Base-by-base conservation (phyloP, 2,113 vertebrate species). In the Lynx canadensis region DNA sequence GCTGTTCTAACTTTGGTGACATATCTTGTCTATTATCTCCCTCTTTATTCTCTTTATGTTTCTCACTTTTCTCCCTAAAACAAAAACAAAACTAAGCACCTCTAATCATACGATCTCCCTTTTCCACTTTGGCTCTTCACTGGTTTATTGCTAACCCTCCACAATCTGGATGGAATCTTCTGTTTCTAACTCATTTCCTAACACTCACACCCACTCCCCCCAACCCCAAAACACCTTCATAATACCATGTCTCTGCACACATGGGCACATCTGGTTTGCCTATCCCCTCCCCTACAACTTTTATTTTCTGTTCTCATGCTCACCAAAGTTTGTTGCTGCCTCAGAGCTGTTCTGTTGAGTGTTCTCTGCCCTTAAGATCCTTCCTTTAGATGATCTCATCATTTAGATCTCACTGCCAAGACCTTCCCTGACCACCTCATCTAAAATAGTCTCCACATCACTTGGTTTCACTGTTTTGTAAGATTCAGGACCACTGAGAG, bases 51-150 rank as follows among this genome's bases (percentile, higher is more conserved):
- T 84, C 36, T 73, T 48, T 27, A 50, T 48, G 33, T 33, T 50
- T 90, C 68, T n/a, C 2, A 23, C 87, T 93, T 79, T 82, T 71
- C 60, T 91, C 14, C 18, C n/a, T 76, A 90, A 93, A 95, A 45
- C 38, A 66, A 78, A 69, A 89, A 79, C 7, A 45, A 76, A 89
- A 74, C 33, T 4, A 57, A 25, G 31, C 45, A 66, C 31, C 31
- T 78, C 50, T 71, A 41, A 74, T 82, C 29, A 10, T 52, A n/a
- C 27, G 45, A 25, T 87, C 45, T 29, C 23, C 50, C 31, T 86
- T 65, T 25, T 12, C 27, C 15, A n/a, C 5, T 21, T 38, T 76
- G 68, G 33, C 36, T 83, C 36, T 79, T 83, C 36, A 27, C 11
- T 92, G 31, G n/a, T 9, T 79, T 71, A 18, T n/a, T 18, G 31